Evolutionary conservation across 2,888 invertebrate genomes (phyloP).

Genomic region (Caenorhabditis sulstoni): DNA sequence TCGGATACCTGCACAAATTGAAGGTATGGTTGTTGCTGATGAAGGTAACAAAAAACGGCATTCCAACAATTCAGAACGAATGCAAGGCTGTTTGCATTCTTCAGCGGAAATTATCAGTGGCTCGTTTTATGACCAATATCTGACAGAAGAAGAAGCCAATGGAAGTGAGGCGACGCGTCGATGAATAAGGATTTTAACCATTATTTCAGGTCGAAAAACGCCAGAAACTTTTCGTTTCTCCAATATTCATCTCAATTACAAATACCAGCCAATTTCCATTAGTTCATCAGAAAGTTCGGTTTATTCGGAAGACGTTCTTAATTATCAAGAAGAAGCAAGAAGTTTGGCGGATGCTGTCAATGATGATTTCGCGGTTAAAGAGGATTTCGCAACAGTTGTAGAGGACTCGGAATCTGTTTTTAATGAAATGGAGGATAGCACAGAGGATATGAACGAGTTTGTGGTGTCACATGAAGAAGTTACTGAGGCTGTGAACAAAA

Average conservation of each 20-base stretch:
- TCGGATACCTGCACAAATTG: conserved; percentile 9
- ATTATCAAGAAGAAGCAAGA: conserved; percentile 8
- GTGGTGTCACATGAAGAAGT: conserved; percentile 27
- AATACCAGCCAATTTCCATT: too few species aligned
- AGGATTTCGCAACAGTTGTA: conserved; percentile 30
- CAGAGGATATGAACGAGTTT: conserved; percentile 2
- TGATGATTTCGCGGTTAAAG: conserved; percentile 26
- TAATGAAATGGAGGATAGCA: conserved; percentile 17
- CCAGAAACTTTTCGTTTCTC: too few species aligned
- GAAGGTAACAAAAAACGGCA: background rate
- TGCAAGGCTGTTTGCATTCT: conserved; percentile 21
- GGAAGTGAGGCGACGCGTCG: background rate
- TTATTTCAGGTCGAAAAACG: too few species aligned
- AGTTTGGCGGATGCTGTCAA: conserved; percentile 12
- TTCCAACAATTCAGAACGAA: conserved; percentile 14
- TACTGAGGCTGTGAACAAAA: background rate
- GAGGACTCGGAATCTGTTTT: conserved; percentile 44
- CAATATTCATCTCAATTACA: too few species aligned
- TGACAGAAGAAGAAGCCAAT: background rate
- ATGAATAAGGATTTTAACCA: too few species aligned
- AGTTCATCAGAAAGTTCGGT: too few species aligned
- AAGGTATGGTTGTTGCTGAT: conserved; percentile 16
- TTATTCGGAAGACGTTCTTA: conserved; percentile 5
- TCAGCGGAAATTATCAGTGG: conserved; percentile 11
- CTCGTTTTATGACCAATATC: background rate